Evolutionary conservation across 2,113 vertebrate species (phyloP).

Genomic region (Istiophorus platypterus): DNA sequence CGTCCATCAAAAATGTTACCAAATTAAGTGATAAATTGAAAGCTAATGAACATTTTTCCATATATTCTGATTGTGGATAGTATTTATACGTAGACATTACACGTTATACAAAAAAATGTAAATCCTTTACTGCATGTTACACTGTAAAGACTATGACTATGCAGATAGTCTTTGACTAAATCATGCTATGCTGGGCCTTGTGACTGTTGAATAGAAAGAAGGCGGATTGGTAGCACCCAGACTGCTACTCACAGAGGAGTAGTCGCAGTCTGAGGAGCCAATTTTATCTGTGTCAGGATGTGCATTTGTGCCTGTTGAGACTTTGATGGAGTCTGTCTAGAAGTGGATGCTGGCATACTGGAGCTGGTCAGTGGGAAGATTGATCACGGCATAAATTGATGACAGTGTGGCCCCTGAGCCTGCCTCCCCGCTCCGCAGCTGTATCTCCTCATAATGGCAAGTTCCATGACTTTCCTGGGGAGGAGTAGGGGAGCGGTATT

Average conservation of each 20-base stretch:
- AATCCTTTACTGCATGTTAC: neutral
- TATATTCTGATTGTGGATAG: too few relatives aligned
- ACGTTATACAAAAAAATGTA: neutral
- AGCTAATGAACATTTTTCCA: neutral
- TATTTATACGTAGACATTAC: too few relatives aligned
- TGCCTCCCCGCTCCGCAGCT: neutral
- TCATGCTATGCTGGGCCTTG: neutral
- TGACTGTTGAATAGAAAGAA: conserved; percentile 19
- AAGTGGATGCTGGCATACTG: conserved; percentile 43
- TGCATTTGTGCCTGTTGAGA: neutral
- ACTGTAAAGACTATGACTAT: too few relatives aligned
- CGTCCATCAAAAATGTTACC: neutral
- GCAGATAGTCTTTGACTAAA: too few relatives aligned
- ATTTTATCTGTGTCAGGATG: neutral
- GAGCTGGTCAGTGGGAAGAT: conserved; percentile 8
- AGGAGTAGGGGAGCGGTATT: neutral
- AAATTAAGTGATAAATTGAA: neutral
- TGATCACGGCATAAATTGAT: neutral
- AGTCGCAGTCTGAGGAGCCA: neutral
- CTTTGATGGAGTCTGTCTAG: neutral
- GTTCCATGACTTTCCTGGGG: conserved; percentile 24
- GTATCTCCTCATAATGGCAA: conserved; percentile 51
- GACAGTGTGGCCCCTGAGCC: neutral
- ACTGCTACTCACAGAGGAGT: neutral
- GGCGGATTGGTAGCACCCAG: too few relatives aligned